Percentiles rank a stretch among this genome's conserved stretches.
phyloP scores from a whole-genome alignment of 1,140 invertebrate species.

The Drosophila takahashii region DNA sequence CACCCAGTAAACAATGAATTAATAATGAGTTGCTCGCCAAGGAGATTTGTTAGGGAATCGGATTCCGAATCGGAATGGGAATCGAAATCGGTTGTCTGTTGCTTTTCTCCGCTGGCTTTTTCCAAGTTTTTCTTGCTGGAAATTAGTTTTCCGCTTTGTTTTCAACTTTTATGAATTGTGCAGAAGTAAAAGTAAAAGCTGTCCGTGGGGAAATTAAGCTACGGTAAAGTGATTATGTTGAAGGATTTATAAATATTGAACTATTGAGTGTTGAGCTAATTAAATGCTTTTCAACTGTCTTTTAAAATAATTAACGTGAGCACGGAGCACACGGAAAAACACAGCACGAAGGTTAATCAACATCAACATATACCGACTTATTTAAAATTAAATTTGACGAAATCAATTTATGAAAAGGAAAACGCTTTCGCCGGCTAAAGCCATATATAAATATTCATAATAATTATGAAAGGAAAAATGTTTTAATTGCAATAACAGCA shows the following conservation, averaged over 20 bases:
- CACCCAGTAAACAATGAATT: slow-evolving; percentile 35
- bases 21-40: slow-evolving; percentile 23
- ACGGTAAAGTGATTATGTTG: slow-evolving; percentile 14
- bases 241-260: slow-evolving; percentile 8
- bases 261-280: not conserved
- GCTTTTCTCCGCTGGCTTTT: slow-evolving; percentile 3
- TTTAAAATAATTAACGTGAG: not conserved
- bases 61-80: not conserved
- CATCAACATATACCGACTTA: not conserved
- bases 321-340: no score
- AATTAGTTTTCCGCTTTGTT: slow-evolving; percentile 19
- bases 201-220: slow-evolving; percentile 21
- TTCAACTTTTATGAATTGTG: slow-evolving; percentile 17
- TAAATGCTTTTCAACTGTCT: not conserved
- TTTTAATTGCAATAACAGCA: not conserved
- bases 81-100: slow-evolving; percentile 2
- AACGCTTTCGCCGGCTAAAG: not conserved
- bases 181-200: not conserved
- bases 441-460: not conserved
- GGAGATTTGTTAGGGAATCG: slow-evolving; percentile 6
- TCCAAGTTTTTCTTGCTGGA: slow-evolving; percentile 16
- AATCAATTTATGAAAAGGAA: slow-evolving; percentile 1
- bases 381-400: not conserved
- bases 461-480: not conserved
- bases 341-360: slow-evolving; percentile 1